Conservation (phyloP, 1,140 invertebrate genomes). For the Drosophila sturtevanti region DNA sequence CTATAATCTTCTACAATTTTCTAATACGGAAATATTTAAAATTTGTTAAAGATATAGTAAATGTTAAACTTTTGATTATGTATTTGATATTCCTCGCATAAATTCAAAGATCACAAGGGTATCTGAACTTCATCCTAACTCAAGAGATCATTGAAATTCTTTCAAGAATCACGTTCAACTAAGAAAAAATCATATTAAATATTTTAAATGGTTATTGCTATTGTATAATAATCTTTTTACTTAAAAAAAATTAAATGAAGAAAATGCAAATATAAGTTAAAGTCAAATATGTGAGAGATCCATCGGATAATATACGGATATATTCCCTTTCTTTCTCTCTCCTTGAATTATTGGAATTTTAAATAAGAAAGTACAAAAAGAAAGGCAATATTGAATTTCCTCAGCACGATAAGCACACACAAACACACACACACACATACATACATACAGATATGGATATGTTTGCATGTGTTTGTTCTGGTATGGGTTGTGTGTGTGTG, state of each 20-base stretch:
- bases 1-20: too few species aligned
- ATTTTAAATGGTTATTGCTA: neutral
- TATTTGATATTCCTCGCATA: too few species aligned
- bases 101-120: neutral
- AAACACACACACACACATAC: too few species aligned
- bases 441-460: too few species aligned
- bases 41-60: too few species aligned
- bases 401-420: slow-evolving; percentile 2
- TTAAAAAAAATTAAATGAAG: neutral
- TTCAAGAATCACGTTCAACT: neutral
- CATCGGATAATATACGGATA: neutral
- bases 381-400: slow-evolving; percentile 66
- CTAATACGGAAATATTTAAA: too few species aligned
- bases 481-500: slow-evolving; percentile 14
- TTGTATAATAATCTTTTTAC: neutral
- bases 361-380: slow-evolving; percentile 40
- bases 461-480: slow-evolving; percentile 17
- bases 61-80: too few species aligned
- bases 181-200: neutral
- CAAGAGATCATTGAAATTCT: neutral
- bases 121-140: too few species aligned
- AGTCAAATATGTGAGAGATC: slow-evolving; percentile 17
- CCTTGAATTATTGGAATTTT: slow-evolving; percentile 56
- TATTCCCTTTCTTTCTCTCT: neutral
- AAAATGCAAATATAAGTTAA: slow-evolving; percentile 19